Percentiles rank a stretch among this genome's conserved stretches.
phyloP scores from a whole-genome alignment of 2,888 invertebrate genomes.

The Xestia rhomboidea region DNA sequence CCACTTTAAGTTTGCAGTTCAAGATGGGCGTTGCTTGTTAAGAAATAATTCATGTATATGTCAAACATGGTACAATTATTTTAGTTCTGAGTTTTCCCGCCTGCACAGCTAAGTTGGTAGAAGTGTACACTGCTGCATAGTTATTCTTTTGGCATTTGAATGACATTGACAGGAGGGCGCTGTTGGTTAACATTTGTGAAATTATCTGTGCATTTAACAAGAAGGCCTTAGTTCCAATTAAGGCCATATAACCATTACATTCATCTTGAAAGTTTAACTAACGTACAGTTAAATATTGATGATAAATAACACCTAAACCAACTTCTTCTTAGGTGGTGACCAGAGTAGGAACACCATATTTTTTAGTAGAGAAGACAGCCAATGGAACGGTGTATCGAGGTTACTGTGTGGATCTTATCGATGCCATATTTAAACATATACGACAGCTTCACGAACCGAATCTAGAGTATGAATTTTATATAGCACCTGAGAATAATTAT shows the following conservation, averaged over 20 bases:
- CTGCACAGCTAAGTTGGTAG: not conserved
- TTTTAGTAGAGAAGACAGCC: constrained; percentile 69
- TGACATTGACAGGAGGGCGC: not conserved
- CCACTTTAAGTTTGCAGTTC: not conserved
- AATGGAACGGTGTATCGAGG: constrained; percentile 91
- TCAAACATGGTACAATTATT: not conserved
- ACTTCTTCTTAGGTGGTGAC: constrained; percentile 91
- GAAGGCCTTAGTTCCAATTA: not conserved
- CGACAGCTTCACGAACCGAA: constrained; percentile 70
- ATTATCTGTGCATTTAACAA: not conserved
- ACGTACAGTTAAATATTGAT: not conserved
- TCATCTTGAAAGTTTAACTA: not conserved
- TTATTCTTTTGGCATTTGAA: not conserved
- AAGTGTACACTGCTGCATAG: too few relatives aligned
- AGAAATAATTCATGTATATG: not conserved
- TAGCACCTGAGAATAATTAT: constrained; percentile 92
- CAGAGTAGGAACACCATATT: constrained; percentile 77
- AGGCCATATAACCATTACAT: not conserved
- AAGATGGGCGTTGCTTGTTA: not conserved
- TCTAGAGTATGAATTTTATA: constrained; percentile 92
- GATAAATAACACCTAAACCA: not conserved
- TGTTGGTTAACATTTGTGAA: not conserved
- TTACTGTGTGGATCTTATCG: constrained; percentile 96
- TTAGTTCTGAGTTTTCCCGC: not conserved
- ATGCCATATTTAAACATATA: constrained; percentile 91